These are phyloP conservation scores for Psilanteris sp. DNA, from an alignment of 1,140 invertebrate species.

Conservation along the genomic window DNA sequence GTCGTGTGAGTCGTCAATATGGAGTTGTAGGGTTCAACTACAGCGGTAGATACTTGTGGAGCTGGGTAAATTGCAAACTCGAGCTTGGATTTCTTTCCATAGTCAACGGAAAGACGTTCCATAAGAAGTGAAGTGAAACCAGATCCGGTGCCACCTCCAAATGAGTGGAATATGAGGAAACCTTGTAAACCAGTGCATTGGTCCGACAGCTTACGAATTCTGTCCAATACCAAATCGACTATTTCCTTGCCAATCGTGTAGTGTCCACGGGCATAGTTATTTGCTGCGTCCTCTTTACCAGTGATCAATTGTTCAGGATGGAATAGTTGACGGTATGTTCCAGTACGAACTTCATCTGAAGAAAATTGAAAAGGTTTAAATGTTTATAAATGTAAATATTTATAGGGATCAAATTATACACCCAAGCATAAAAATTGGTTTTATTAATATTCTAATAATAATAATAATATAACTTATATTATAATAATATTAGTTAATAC, in stretches of 20 bases:
- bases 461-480: too few relatives aligned
- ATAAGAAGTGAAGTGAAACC: not conserved
- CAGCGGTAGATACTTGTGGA: not conserved
- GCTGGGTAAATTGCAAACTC: not conserved
- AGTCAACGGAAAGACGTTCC: not conserved
- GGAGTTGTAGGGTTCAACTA: not conserved
- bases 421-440: too few relatives aligned
- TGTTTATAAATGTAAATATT: not conserved
- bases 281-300: constrained; percentile 89
- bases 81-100: not conserved
- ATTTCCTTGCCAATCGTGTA: constrained; percentile 94
- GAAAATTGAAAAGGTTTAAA: not conserved
- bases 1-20: not conserved
- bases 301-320: constrained; percentile 88
- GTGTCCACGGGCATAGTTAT: constrained; percentile 91
- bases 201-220: not conserved
- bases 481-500: too few relatives aligned
- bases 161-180: not conserved
- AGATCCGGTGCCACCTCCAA: not conserved
- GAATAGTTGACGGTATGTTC: constrained; percentile 86
- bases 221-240: constrained; percentile 80
- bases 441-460: too few relatives aligned
- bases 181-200: not conserved
- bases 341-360: constrained; percentile 85
- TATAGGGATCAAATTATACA: too few relatives aligned